Base-by-base conservation (phyloP, 2,797 vertebrate genomes). In the Characodon lateralis region DNA sequence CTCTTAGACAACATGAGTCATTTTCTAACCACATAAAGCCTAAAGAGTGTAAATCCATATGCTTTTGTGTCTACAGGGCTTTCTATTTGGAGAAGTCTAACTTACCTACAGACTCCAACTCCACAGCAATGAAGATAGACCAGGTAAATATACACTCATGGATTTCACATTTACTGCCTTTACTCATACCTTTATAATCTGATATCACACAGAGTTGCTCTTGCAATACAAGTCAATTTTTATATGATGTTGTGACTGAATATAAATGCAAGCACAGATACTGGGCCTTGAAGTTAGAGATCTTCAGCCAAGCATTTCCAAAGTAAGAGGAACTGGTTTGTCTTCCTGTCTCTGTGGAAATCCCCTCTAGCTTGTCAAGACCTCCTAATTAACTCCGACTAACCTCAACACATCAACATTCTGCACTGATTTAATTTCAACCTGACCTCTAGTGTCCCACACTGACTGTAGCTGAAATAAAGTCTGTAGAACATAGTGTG, bases 51-150 rank as follows among this genome's bases (percentile, higher is more conserved):
- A 75, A 85, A 81, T 71, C 22, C 9, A 66, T n/a, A 1, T 70
- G 55, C 71, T 83, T 78, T 73, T 89, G 77, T 93, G 87, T 69
- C 71, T 55, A 63, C 92, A 99, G 98, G 93, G 97, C 97, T 0
- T 99, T 99, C 94, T 99, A 99, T 93, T 93, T 99, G 89, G 98
- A 99, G 85, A 97, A 97, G 87, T 99, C 98, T n/a, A 99, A 99
- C 86, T 94, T 98, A 78, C 96, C 97, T 13, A 96, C 98, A 0
- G 98, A 99, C 46, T 97, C 97, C 43, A 98, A 96, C 88, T 96
- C 96, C 78, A 97, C 97, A 1, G 98, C 96, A 0, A 97, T 99
- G 95, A 99, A 99, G 94, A 99, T 99, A 79, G 98, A 99, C 93
- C 98, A 99, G 97, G 98, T 99, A 94, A 87, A 90, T 83, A 81